Conservation (phyloP, 2,113 vertebrate species). For the Himantopus leucocephalus region DNA sequence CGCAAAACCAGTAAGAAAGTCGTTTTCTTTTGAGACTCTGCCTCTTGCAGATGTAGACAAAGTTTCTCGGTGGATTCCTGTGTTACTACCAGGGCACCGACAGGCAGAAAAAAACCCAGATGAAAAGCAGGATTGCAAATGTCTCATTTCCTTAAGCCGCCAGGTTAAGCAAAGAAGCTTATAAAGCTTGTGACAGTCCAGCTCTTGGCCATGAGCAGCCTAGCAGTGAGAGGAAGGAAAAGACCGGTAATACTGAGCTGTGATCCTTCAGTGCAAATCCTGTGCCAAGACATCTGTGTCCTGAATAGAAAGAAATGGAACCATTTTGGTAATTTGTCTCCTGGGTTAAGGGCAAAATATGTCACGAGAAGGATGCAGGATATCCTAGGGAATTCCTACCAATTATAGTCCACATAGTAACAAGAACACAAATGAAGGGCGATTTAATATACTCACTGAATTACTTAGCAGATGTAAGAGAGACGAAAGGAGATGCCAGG, state of each 20-base stretch:
- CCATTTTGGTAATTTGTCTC: background rate
- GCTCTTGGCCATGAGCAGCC: background rate
- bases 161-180: constrained; percentile 15
- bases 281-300: constrained; percentile 45
- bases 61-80: background rate
- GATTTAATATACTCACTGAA: background rate
- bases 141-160: background rate
- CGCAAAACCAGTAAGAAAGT: background rate
- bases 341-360: constrained; percentile 9
- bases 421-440: background rate
- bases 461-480: background rate
- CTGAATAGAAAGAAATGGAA: background rate
- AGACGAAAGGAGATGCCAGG: background rate
- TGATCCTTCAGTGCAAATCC: background rate
- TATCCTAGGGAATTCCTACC: constrained; percentile 37
- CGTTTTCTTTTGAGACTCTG: background rate
- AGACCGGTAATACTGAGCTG: background rate
- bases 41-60: background rate
- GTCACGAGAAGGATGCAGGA: constrained; percentile 28
- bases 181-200: background rate
- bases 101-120: background rate
- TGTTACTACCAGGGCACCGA: background rate
- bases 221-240: constrained; percentile 39
- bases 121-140: background rate
- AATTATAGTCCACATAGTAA: background rate